Evolutionary conservation across 1,140 invertebrate species (phyloP), one percentile per base, ranked within the genome.

Genomic region (Hylaeus anthracinus): DNA sequence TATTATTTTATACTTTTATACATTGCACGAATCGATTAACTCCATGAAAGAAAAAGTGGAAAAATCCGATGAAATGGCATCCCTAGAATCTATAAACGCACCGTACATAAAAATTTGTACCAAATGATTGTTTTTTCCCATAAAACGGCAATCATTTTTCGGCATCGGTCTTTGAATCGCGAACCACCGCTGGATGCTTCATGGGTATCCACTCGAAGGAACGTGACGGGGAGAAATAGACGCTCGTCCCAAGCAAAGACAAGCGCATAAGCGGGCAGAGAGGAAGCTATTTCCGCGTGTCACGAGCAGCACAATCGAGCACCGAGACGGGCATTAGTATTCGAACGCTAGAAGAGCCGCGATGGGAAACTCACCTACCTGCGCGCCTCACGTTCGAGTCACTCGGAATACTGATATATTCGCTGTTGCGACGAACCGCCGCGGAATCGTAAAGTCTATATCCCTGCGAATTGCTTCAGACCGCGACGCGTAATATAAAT

Each of bases 261-360:
- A 10, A 64, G 48, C 39, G 43, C 69, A 56, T 67, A 55, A 79
- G 58, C 69, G 67, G 56, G 45, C n/a, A 58, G 60, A 45, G 61
- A 66, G 80, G 60, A 71, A 76, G 66, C 64, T 73, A 86, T 79
- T 85, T 86, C 69, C 82, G 75, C 66, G 77, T 84, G 81, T 86
- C 85, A 81, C 72, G 85, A 73, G n/a, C 14, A 74, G 43, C 15
- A 87, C 84, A 83, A 87, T 86, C 77, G 81, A 43, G 58, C 64
- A 69, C 51, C 63, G 71, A 73, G 67, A 81, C 70, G 73, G 51
- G 81, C 85, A 87, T 86, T 86, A 80, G 85, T 80, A 86, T 86
- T 86, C 81, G 72, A 87, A 81, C 43, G 80, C 75, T 43, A 85
- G 66, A 48, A 14, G 56, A 83, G 72, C 72, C 67, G 53, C 75